Evolutionary conservation across 2,113 vertebrate genomes (phyloP).

Genomic region (Cololabis saira): DNA sequence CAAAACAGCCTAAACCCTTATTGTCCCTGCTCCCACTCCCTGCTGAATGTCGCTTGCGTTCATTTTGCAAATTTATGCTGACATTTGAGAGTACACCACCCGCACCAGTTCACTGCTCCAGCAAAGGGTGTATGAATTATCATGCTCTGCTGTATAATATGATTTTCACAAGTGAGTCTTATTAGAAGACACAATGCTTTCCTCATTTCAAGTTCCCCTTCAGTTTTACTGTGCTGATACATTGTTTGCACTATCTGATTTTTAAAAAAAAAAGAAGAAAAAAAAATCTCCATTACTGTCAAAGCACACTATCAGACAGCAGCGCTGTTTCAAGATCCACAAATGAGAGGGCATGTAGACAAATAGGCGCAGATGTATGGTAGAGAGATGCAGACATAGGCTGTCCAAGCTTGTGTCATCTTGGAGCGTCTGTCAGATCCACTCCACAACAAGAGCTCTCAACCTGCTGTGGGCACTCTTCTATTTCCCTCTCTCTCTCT

Average conservation of each 20-base stretch:
- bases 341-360: constrained; percentile 54
- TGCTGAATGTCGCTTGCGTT: constrained; percentile 76
- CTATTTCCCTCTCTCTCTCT: constrained; percentile 3
- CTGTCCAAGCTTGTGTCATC: constrained; percentile 65
- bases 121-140: constrained; percentile 81
- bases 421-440: constrained; percentile 77
- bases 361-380: constrained; percentile 47
- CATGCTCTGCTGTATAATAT: constrained; percentile 82
- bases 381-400: constrained; percentile 53
- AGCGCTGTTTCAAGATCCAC: constrained; percentile 49
- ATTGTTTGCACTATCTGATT: constrained; percentile 66
- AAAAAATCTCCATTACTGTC: constrained; percentile 57
- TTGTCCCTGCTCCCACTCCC: constrained; percentile 73
- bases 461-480: constrained; percentile 55
- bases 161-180: constrained; percentile 80
- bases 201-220: constrained; percentile 46
- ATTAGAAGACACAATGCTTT: constrained; percentile 66
- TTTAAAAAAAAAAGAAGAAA: constrained; percentile 34
- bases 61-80: constrained; percentile 87
- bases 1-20: constrained; percentile 61
- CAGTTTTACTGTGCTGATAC: constrained; percentile 47
- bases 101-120: constrained; percentile 78
- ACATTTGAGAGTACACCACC: constrained; percentile 83
- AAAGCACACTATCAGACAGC: constrained; percentile 36
- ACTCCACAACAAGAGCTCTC: constrained; percentile 70